A percentile compares a stretch with the other conserved stretches of the same genome.
Evolutionary conservation across 2,113 vertebrate species (phyloP).

Genomic region (Oreochromis aureus): DNA sequence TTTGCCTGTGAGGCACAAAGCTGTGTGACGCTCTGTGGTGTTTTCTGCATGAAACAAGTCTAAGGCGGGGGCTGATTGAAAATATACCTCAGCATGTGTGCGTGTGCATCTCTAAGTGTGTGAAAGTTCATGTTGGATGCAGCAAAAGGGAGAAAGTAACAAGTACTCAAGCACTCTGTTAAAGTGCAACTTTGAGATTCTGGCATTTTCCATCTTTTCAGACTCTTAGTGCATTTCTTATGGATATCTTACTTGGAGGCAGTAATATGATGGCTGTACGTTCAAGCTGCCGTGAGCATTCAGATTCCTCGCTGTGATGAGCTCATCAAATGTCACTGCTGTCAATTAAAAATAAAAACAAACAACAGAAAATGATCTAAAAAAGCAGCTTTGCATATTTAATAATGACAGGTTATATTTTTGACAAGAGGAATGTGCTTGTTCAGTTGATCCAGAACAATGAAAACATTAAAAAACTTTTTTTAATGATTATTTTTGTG

Average conservation of each 20-base stretch:
- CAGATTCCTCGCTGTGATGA: not conserved
- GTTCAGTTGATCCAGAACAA: not conserved
- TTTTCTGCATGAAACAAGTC: not conserved
- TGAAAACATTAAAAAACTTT: not conserved
- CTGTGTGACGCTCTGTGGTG: not conserved
- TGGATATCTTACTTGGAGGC: not conserved
- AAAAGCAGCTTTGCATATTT: not conserved
- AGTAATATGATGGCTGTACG: not conserved
- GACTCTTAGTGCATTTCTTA: not conserved
- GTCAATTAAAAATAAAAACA: not conserved
- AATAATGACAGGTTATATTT: not conserved
- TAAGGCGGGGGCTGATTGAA: not conserved
- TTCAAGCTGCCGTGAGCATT: not conserved
- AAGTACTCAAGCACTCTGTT: not conserved
- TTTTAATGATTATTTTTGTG: not conserved
- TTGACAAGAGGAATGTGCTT: not conserved
- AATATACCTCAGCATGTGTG: not conserved
- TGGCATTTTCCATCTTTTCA: not conserved
- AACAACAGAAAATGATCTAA: not conserved
- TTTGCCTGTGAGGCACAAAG: constrained; percentile 6
- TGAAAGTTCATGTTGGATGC: not conserved
- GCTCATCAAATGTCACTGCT: not conserved
- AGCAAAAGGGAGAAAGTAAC: not conserved
- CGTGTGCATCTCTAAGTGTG: not conserved
- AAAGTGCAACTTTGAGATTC: not conserved